Base-by-base conservation (phyloP, 64 coral and sea anemone species). In the Anthopleura sola region DNA sequence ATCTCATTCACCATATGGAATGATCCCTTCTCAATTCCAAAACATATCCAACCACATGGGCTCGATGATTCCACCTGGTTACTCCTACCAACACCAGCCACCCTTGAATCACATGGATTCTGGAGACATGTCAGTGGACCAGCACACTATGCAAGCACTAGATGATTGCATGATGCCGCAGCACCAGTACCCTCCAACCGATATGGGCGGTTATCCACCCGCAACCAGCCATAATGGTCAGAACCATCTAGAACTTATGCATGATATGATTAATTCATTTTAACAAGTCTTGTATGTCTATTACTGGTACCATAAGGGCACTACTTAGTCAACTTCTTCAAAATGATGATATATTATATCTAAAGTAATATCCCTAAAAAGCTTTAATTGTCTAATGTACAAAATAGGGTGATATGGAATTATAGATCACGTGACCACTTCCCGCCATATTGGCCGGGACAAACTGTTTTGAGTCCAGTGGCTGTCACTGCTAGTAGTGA, bases 171-270 rank as follows among this genome's bases (percentile, higher is more conserved):
- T 98, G 95, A 92, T 92, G 87, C 90, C 87, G 21, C 97, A 94
- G 60, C 89, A 92, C 57, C 93, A 71, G 26, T 32, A 90, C 31
- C 92, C 92, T 40, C 90, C 95, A 12, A 76, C 82, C 36, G 97
- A 99, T 84, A 89, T 99, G 80, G 87, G 86, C 51, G 85, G 90
- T 76, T 89, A 91, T 54, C 89, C 92, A 77, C 60, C 86, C 51
- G 87, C 77, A 37, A 91, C 90, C 28, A 87, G 85, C 58, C 97
- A 99, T 55, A 99, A 99, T 92, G 93, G 97, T 78, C 97, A 99
- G 92, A 99, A 99, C 84, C 97, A 99, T 87, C 78, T 99, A 93
- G 97, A 99, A 86, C 97, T 99, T 46, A 99, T 99, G 97, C 97
- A 99, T 83, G 97, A 99, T 39, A 99, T 99, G 97, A 90, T 99